Percentiles rank a stretch among this genome's conserved stretches.
phyloP scores from a whole-genome alignment of 92 coral and sea anemone genomes.

The Phenganax subtilis region DNA sequence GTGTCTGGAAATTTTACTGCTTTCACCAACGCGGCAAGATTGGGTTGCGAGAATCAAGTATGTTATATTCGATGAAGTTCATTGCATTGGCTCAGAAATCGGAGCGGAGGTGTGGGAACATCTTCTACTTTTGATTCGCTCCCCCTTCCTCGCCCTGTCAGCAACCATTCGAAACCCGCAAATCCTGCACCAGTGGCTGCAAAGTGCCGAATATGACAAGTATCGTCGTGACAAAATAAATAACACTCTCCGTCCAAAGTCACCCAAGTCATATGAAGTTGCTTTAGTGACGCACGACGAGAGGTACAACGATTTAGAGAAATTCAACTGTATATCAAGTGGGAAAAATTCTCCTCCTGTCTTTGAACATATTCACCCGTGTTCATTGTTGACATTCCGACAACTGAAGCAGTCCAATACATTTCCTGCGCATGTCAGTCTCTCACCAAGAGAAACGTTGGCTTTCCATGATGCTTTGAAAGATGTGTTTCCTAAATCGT shows the following conservation, averaged over 20 bases:
- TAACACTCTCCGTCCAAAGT: conserved; percentile 6
- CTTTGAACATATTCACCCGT: conserved; percentile 60
- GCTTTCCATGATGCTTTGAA: conserved; percentile 57
- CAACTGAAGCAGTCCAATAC: conserved; percentile 62
- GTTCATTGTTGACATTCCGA: conserved; percentile 49
- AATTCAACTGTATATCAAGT: conserved; percentile 55
- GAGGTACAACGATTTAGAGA: conserved; percentile 68
- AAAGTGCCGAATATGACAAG: conserved; percentile 18
- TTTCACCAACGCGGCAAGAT: conserved; percentile 63
- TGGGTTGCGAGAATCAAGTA: conserved; percentile 63
- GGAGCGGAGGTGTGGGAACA: conserved; percentile 85
- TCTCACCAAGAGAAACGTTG: conserved; percentile 57
- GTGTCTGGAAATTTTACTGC: conserved; percentile 63
- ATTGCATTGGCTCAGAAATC: conserved; percentile 65
- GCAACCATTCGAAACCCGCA: conserved; percentile 71
- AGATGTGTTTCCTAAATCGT: conserved; percentile 43
- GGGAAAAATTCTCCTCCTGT: conserved; percentile 26
- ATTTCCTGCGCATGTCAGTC: conserved; percentile 64
- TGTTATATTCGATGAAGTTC: conserved; percentile 78
- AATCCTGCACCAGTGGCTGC: conserved; percentile 42
- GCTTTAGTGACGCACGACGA: conserved; percentile 50
- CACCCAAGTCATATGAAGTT: conserved; percentile 21
- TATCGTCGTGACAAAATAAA: neutral
- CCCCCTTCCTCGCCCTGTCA: conserved; percentile 72
- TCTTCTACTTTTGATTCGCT: conserved; percentile 61